Evolutionary conservation across 2,888 invertebrate species (phyloP).

Genomic region (Monochamus alternatus): DNA sequence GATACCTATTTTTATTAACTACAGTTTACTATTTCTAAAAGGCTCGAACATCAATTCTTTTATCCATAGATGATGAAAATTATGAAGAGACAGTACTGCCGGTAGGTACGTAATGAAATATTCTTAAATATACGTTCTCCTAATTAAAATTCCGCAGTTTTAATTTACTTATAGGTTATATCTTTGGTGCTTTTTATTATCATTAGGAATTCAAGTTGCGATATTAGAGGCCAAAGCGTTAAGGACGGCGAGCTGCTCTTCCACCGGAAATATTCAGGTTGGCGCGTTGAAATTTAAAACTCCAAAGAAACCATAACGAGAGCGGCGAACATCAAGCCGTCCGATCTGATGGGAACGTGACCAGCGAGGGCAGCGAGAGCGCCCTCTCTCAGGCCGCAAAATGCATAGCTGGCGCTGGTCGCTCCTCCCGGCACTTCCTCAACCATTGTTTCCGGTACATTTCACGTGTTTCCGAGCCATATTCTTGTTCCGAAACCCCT

Average conservation of each 20-base stretch:
- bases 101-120: too few relatives aligned
- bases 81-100: too few relatives aligned
- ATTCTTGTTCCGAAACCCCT: slow-evolving; percentile 67
- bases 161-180: too few relatives aligned
- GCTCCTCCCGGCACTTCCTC: slow-evolving; percentile 64
- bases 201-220: slow-evolving; percentile 31
- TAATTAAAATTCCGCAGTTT: too few relatives aligned
- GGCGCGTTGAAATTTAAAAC: slow-evolving; percentile 21
- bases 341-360: slow-evolving; percentile 40
- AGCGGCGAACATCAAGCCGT: slow-evolving; percentile 26
- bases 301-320: slow-evolving; percentile 25
- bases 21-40: too few relatives aligned
- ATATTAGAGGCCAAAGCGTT: slow-evolving; percentile 1
- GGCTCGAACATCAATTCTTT: too few relatives aligned
- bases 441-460: slow-evolving; percentile 70
- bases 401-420: slow-evolving; percentile 44
- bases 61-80: too few relatives aligned
- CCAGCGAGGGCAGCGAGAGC: slow-evolving; percentile 13
- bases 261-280: slow-evolving; percentile 31
- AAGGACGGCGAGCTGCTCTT: slow-evolving; percentile 27
- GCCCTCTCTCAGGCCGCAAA: slow-evolving; percentile 29
- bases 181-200: too few relatives aligned
- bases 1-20: too few relatives aligned
- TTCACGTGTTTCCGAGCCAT: slow-evolving; percentile 70
- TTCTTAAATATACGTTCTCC: too few relatives aligned